Base-by-base conservation (phyloP, 2,113 vertebrate species). In the Saguinus midas region DNA sequence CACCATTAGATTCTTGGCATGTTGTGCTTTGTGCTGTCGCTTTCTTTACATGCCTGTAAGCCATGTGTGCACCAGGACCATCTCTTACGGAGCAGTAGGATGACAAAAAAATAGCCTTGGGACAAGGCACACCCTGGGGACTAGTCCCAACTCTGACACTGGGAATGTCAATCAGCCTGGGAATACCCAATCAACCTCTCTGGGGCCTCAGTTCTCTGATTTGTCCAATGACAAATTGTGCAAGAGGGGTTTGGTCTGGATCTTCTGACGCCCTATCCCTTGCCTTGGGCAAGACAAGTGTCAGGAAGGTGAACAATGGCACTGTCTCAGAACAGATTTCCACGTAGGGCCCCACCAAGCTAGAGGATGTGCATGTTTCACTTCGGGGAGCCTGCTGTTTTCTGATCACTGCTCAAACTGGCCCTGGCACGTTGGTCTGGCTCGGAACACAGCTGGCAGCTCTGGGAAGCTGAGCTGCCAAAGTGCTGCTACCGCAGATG, bases 181-280 rank as follows among this genome's bases (percentile, higher is more conserved):
- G 43, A 43, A 93, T 93, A n/a, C 25, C 8, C 35, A 5, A 5
- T 17, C 35, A 37, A 78, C 13, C 5, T 95, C n/a, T 87, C 64
- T 88, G 37, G 58, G 17, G 11, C 12, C 25, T 61, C 35, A 58
- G 55, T 57, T 89, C 45, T 80, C 58, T 68, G 8, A 40, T 79
- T 61, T 83, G 43, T 73, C 48, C 88, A 72, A 78, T 93, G 94
- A 83, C 78, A 94, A 78, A n/a, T 81, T 64, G 57, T 50, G 58
- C 4, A 70, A 89, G 64, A 87, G 35, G 29, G 18, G 9, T 66
- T 87, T 94, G 87, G 37, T 90, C 48, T 95, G 23, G 66, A 80
- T 35, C 55, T 23, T 95, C 75, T 91, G 29, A 48, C 55, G 27
- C 68, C 37, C 17, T 20, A 12, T 40, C n/a, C 20, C 72, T 82